Evolutionary conservation across 2,888 invertebrate species (phyloP).

Genomic region (Pseudolycoriella hygida): DNA sequence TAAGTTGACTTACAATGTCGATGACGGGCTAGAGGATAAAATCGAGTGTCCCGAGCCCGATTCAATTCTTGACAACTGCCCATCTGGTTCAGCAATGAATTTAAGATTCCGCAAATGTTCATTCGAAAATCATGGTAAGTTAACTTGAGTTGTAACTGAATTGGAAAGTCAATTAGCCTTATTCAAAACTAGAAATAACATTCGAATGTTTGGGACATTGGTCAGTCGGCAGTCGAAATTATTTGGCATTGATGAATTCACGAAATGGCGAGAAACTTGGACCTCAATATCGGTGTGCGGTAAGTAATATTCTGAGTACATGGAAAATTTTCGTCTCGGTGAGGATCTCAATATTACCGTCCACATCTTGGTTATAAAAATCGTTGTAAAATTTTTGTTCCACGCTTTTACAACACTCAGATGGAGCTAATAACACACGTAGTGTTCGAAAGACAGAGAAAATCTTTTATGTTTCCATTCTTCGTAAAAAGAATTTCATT

Average conservation of each 20-base stretch:
- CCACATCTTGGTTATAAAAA: background rate
- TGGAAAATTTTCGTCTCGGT: too few species aligned
- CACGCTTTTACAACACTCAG: too few species aligned
- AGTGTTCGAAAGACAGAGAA: too few species aligned
- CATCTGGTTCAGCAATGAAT: slow-evolving; percentile 37
- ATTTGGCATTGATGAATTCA: slow-evolving; percentile 37
- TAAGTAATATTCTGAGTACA: too few species aligned
- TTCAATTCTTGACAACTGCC: slow-evolving; percentile 41
- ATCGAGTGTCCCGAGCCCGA: slow-evolving; percentile 35
- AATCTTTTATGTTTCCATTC: too few species aligned
- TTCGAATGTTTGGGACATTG: slow-evolving; percentile 47
- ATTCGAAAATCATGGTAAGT: slow-evolving; percentile 35
- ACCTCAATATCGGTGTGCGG: slow-evolving; percentile 41
- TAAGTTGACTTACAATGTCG: slow-evolving; percentile 35
- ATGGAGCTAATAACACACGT: too few species aligned
- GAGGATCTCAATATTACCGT: background rate
- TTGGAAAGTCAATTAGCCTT: background rate
- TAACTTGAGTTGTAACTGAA: background rate
- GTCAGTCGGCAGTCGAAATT: slow-evolving; percentile 35
- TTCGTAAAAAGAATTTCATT: too few species aligned
- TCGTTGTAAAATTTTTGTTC: background rate
- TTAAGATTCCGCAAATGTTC: slow-evolving; percentile 37
- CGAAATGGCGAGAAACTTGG: slow-evolving; percentile 23
- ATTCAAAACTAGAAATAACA: slow-evolving; percentile 29
- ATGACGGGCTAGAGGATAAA: slow-evolving; percentile 30